A percentile compares a stretch with the other conserved stretches of the same genome.
Conservation (phyloP, 1,140 invertebrate genomes). For the Pristionchus pacificus region DNA sequence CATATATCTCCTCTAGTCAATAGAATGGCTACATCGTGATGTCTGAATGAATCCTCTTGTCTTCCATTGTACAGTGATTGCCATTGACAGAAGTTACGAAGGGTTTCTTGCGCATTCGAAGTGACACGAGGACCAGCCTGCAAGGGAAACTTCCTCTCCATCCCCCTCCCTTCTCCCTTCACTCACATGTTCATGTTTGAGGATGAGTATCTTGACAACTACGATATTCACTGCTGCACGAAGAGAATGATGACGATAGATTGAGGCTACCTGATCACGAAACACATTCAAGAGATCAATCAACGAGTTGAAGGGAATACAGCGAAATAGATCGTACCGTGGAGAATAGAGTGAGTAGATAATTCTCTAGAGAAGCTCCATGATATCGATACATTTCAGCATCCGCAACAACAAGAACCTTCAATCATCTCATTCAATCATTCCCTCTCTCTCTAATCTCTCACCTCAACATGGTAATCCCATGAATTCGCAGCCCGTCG, state of each 20-base stretch:
- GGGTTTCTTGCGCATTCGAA: conserved; percentile 53
- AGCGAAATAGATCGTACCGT: conserved; percentile 64
- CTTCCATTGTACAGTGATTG: conserved; percentile 53
- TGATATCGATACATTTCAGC: conserved; percentile 74
- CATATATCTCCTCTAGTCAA: conserved; percentile 70
- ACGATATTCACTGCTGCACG: conserved; percentile 75
- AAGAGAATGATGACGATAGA: conserved; percentile 76
- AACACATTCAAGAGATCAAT: neutral
- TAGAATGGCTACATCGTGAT: conserved; percentile 86
- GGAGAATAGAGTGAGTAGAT: conserved; percentile 75
- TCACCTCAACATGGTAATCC: conserved; percentile 70
- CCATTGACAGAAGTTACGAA: conserved; percentile 55
- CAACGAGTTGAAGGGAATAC: neutral
- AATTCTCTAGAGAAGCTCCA: conserved; percentile 65
- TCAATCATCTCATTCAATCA: neutral
- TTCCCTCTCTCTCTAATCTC: neutral
- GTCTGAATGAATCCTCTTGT: conserved; percentile 59
- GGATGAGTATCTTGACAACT: conserved; percentile 68
- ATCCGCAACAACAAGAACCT: conserved; percentile 73
- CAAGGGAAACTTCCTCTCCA: conserved; percentile 20
- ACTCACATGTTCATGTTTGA: conserved; percentile 56
- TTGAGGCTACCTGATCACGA: conserved; percentile 66
- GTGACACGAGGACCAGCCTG: conserved; percentile 49
- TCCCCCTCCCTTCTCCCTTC: neutral
- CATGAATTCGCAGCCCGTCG: conserved; percentile 59